phyloP scores from a whole-genome alignment of 2,888 invertebrate species.

The Eupithecia subfuscata region DNA sequence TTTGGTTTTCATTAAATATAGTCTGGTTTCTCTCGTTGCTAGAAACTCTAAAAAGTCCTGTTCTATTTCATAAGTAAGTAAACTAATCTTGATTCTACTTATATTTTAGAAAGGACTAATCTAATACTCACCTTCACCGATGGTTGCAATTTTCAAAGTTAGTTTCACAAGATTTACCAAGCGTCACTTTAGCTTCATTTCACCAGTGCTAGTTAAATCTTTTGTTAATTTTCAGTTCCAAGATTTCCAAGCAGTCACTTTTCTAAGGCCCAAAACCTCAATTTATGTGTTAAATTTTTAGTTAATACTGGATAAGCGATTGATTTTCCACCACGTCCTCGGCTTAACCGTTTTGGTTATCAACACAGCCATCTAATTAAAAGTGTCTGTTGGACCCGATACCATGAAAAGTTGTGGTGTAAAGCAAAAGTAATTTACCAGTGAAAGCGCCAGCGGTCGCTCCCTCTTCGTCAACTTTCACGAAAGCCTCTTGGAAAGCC shows the following conservation, averaged over 20 bases:
- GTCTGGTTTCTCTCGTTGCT: not conserved
- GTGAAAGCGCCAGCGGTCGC: constrained; percentile 92
- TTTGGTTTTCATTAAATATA: not conserved
- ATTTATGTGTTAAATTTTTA: not conserved
- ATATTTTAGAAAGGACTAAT: not conserved
- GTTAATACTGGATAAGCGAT: not conserved
- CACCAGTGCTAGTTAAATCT: not conserved
- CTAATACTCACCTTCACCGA: not conserved
- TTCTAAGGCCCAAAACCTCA: not conserved
- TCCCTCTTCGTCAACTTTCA: constrained; percentile 93
- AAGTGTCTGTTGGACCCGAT: not conserved
- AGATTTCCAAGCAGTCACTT: constrained; percentile 1
- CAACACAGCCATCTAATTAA: not conserved
- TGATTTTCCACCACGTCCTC: not conserved
- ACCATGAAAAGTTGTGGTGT: not conserved
- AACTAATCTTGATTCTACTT: not conserved
- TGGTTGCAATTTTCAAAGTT: not conserved
- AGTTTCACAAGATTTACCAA: not conserved
- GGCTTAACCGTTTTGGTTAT: not conserved
- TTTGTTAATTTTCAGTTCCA: not conserved
- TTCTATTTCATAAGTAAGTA: not conserved
- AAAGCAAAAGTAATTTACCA: constrained; percentile 56
- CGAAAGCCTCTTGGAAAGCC: constrained; percentile 90
- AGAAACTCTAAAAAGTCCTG: not conserved
- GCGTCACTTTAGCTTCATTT: not conserved